Percentiles rank a stretch among this genome's conserved stretches.
Conservation (phyloP, 2,888 invertebrate genomes). For the Pristionchus exspectatus region DNA sequence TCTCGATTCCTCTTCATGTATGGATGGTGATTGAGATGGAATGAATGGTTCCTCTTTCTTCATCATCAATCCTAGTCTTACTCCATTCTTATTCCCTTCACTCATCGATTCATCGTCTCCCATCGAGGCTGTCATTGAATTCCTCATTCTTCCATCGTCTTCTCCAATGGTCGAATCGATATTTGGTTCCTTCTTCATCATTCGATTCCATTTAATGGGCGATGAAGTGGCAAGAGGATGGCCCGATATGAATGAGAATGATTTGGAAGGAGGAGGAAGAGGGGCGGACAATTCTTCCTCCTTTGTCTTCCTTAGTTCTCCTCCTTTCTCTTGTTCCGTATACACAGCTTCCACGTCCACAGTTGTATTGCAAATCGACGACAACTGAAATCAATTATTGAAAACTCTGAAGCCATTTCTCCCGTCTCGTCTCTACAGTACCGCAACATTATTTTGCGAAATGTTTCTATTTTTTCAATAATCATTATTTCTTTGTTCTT, state of each 20-base stretch:
- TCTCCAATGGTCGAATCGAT: not conserved
- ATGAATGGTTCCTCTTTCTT: too few species aligned
- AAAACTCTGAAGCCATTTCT: too few species aligned
- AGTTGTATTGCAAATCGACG: too few species aligned
- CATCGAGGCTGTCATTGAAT: not conserved
- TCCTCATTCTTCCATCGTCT: not conserved
- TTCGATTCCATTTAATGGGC: not conserved
- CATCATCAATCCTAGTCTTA: not conserved
- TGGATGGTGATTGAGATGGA: too few species aligned
- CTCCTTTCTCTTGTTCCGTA: not conserved
- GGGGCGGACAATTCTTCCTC: not conserved
- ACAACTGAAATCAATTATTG: too few species aligned
- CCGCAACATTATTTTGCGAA: too few species aligned
- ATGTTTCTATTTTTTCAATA: too few species aligned
- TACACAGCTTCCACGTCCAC: too few species aligned
- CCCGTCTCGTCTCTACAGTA: too few species aligned
- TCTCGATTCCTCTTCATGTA: too few species aligned
- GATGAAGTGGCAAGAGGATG: conserved; percentile 3
- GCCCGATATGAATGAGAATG: not conserved
- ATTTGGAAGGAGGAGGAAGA: not conserved
- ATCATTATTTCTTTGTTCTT: too few species aligned
- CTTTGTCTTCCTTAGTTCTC: not conserved
- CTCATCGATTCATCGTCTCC: not conserved
- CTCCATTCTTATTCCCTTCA: not conserved
- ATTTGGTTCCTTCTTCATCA: not conserved